Evolutionary conservation across 2,888 invertebrate genomes (phyloP), one percentile per base, ranked within the genome.

Genomic region (Fragum whitleyi): DNA sequence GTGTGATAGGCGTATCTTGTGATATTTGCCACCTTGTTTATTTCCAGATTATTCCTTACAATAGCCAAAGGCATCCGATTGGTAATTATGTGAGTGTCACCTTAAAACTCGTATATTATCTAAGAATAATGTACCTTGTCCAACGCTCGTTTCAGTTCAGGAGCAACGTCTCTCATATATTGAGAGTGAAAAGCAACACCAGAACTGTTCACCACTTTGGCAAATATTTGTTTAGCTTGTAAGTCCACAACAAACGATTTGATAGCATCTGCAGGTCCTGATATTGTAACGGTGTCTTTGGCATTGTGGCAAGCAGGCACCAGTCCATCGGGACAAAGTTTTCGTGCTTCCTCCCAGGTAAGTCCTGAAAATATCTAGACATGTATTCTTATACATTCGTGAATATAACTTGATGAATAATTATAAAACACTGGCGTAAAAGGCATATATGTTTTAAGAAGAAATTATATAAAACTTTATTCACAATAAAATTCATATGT

Each of bases 261-360:
- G n/a, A 94, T 91, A 0, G 85, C 83, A 3, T 91, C 95, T 53
- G 96, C 95, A 0, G 97, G 97, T 0, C 99, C 99, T 3, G 99
- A 99, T 84, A 99, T 95, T 19, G 99, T 98, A 11, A 99, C 98
- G 89, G 97, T 98, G 94, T 99, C 98, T 83, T 95, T 95, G 79
- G 98, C 96, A 94, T 99, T 99, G 95, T 99, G 98, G 94, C 99
- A 99, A 68, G 98, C 94, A 16, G 94, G 93, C 16, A 93, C 92
- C 7, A 94, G 92, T 21, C 93, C 93, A 32, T 88, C 81, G 1
- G 94, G 93, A 77, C 94, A 94, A 77, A 90, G 89, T 2, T 84
- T 81, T 59, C 89, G 87, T 19, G 93, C 92, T 76, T 94, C 93
- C 61, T 92, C 87, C 94, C 94, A 94, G 9, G 94, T 93, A 75